Evolutionary conservation across 2,797 vertebrate species (phyloP).

Genomic region (Alca torda): DNA sequence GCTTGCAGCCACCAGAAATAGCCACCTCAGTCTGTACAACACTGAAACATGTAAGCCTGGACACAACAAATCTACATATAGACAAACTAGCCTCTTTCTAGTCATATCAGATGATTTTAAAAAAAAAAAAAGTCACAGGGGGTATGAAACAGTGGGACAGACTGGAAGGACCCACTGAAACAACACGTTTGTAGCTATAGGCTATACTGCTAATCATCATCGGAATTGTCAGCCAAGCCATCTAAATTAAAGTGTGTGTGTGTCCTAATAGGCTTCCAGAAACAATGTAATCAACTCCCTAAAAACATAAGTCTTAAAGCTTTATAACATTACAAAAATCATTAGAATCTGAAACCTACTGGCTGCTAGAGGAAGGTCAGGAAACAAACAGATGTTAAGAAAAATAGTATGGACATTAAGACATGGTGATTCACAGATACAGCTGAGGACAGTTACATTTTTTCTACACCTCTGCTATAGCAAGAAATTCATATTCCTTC

Average conservation of each 20-base stretch:
- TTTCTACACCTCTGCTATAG: neutral
- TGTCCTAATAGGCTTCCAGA: neutral
- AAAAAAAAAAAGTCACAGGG: neutral
- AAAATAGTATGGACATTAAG: neutral
- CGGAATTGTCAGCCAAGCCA: neutral
- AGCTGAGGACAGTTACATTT: neutral
- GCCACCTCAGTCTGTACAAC: neutral
- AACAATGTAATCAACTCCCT: neutral
- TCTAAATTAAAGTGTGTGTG: neutral
- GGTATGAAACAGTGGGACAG: neutral
- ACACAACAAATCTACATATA: neutral
- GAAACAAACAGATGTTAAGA: neutral
- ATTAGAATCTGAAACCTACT: neutral
- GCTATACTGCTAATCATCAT: neutral
- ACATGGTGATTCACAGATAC: neutral
- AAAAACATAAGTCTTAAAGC: neutral
- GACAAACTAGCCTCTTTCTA: neutral
- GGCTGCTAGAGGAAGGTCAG: neutral
- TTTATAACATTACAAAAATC: neutral
- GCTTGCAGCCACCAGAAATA: neutral
- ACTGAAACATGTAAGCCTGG: neutral
- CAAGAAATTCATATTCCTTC: neutral
- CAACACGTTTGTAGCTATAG: accelerated
- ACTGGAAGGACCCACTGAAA: neutral
- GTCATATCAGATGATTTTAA: neutral